Conservation (phyloP, 2,888 invertebrate species). For the Dasysyrphus albostriatus region DNA sequence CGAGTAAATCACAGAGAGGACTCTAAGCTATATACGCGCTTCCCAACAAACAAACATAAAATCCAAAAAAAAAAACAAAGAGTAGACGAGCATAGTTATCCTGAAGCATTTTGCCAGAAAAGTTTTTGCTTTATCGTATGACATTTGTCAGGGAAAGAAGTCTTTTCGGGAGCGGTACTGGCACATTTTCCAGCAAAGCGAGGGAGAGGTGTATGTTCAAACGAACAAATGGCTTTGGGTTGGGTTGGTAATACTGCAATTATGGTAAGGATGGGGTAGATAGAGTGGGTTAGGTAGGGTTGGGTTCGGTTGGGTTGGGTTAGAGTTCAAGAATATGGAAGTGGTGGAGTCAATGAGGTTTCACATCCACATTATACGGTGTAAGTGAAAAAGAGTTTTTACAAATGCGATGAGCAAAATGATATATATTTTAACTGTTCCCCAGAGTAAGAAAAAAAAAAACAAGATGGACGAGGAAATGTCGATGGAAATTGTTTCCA, state of each 20-base stretch:
- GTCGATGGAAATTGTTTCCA: constrained; percentile 35
- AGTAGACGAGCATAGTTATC: constrained; percentile 15
- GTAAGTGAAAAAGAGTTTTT: constrained; percentile 24
- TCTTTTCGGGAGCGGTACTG: constrained; percentile 34
- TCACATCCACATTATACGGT: background rate
- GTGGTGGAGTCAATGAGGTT: constrained; percentile 19
- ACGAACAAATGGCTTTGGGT: background rate
- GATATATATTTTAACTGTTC: constrained; percentile 34
- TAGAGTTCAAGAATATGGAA: constrained; percentile 11
- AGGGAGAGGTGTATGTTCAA: background rate
- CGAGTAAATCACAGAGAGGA: background rate
- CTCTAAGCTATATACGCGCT: constrained; percentile 1
- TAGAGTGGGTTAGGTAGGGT: background rate
- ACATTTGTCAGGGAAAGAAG: constrained; percentile 59
- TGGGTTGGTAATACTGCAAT: background rate
- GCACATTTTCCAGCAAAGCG: background rate
- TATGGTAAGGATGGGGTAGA: background rate
- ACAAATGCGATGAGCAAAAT: constrained; percentile 29
- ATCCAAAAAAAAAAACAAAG: constrained; percentile 13
- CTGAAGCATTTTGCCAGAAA: constrained; percentile 7
- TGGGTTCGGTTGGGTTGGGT: background rate
- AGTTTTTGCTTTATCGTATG: constrained; percentile 55
- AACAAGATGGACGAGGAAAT: constrained; percentile 43
- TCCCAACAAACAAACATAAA: constrained; percentile 3
- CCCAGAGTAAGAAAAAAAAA: background rate